Conservation (phyloP, 2,888 invertebrate genomes). For the Antheraea yamamai region DNA sequence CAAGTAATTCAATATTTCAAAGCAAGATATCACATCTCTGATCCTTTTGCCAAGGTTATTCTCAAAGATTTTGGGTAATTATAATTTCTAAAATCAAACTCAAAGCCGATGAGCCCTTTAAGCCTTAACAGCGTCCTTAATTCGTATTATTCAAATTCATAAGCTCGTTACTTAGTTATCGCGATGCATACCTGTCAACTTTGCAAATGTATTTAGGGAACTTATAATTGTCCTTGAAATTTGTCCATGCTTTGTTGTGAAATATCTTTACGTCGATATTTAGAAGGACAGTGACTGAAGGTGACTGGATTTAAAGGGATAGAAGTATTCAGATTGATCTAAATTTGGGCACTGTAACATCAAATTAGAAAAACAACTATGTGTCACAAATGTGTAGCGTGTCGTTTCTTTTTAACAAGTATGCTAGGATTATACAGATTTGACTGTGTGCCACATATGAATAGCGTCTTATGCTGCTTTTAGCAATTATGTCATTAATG, state of each 20-base stretch:
- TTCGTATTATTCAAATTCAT: conserved; percentile 3
- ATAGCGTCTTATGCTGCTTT: too few species aligned
- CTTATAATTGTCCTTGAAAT: background rate
- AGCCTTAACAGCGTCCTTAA: background rate
- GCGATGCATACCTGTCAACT: background rate
- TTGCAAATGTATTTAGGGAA: background rate
- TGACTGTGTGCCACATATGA: too few species aligned
- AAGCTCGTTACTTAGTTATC: background rate
- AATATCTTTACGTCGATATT: background rate
- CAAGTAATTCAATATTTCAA: background rate
- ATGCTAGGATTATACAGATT: too few species aligned
- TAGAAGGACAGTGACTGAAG: background rate
- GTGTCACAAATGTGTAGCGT: background rate
- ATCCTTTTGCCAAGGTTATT: background rate
- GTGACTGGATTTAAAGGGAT: background rate
- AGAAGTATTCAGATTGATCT: background rate
- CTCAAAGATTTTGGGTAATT: background rate
- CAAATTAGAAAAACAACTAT: background rate
- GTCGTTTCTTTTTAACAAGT: too few species aligned
- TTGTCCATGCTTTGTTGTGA: background rate
- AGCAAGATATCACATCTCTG: background rate
- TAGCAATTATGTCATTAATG: too few species aligned
- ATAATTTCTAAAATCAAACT: background rate
- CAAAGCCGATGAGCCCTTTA: background rate
- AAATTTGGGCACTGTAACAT: background rate